Evolutionary conservation across 53 echinoderm and acorn worm species (phyloP).

Genomic region (Paracentrotus lividus): DNA sequence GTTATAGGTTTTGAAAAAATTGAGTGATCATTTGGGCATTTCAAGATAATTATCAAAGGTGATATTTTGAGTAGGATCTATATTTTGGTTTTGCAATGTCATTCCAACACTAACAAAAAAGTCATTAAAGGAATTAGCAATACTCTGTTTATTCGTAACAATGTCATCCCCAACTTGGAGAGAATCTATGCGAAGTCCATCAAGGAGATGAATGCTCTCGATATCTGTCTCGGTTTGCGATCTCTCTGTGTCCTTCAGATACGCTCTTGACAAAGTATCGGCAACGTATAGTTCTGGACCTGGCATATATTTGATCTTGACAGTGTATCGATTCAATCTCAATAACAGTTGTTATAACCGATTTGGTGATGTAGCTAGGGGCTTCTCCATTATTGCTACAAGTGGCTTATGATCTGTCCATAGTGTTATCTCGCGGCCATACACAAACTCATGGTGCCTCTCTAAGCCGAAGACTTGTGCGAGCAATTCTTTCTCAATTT

Average conservation of each 20-base stretch:
- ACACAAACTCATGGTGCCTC: conserved; percentile 74
- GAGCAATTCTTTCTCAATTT: conserved; percentile 87
- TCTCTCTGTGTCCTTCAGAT: background rate
- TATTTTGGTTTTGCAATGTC: no score
- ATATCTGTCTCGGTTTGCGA: conserved; percentile 62
- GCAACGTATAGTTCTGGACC: conserved; percentile 70
- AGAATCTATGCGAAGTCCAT: conserved; percentile 70
- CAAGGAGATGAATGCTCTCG: conserved; percentile 69
- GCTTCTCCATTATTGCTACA: conserved; percentile 74
- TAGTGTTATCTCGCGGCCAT: conserved; percentile 67
- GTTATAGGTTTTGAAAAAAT: no score
- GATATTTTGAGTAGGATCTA: no score
- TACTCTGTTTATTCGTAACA: no score
- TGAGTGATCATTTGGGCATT: no score
- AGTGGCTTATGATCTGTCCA: conserved; percentile 81
- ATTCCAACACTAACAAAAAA: no score
- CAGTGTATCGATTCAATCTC: conserved; percentile 73
- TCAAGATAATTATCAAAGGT: no score
- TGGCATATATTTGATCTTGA: conserved; percentile 70
- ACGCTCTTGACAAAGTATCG: conserved; percentile 55
- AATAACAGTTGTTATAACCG: conserved; percentile 75
- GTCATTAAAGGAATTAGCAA: no score
- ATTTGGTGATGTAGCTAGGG: conserved; percentile 76
- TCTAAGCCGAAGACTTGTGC: conserved; percentile 80
- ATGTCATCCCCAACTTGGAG: no score